phyloP scores from a whole-genome alignment of 2,888 invertebrate species.

The Leptarthrus brevirostris region DNA sequence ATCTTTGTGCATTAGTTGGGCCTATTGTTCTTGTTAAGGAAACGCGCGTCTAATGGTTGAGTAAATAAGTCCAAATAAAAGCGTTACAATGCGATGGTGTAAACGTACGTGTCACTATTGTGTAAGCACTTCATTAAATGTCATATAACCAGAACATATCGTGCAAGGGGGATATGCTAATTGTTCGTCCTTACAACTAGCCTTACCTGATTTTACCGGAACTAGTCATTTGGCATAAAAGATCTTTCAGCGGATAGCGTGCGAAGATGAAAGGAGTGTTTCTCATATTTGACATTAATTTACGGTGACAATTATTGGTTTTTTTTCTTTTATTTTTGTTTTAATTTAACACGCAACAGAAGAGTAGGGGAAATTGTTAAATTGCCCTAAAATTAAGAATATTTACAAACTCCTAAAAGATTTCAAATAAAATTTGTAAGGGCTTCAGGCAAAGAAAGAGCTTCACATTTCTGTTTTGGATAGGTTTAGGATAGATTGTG shows the following conservation, averaged over 20 bases:
- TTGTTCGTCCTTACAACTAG: conserved; percentile 6
- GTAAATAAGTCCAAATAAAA: conserved; percentile 2
- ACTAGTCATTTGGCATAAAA: conserved; percentile 21
- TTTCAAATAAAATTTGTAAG: too few species aligned
- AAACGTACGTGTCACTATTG: neutral
- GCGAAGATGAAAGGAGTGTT: too few species aligned
- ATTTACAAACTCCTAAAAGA: too few species aligned
- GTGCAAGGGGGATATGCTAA: conserved; percentile 10
- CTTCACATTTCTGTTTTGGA: too few species aligned
- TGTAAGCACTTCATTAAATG: conserved; percentile 36
- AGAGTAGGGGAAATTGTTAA: too few species aligned
- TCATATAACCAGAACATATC: conserved; percentile 13
- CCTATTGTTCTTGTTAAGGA: conserved; percentile 10
- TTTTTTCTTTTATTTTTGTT: too few species aligned
- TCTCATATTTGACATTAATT: too few species aligned
- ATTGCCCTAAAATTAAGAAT: too few species aligned
- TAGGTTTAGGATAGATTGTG: too few species aligned
- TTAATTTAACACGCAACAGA: too few species aligned
- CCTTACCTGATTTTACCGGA: conserved; percentile 31
- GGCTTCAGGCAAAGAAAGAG: too few species aligned
- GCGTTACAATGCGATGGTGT: conserved; percentile 23
- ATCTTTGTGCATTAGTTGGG: conserved; percentile 13
- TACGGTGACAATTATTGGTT: too few species aligned
- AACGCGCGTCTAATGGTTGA: conserved; percentile 24
- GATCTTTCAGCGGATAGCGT: conserved; percentile 11